A percentile compares a stretch with the other conserved stretches of the same genome.
phyloP scores from a whole-genome alignment of 2,113 vertebrate genomes.

The Phainopepla nitens region DNA sequence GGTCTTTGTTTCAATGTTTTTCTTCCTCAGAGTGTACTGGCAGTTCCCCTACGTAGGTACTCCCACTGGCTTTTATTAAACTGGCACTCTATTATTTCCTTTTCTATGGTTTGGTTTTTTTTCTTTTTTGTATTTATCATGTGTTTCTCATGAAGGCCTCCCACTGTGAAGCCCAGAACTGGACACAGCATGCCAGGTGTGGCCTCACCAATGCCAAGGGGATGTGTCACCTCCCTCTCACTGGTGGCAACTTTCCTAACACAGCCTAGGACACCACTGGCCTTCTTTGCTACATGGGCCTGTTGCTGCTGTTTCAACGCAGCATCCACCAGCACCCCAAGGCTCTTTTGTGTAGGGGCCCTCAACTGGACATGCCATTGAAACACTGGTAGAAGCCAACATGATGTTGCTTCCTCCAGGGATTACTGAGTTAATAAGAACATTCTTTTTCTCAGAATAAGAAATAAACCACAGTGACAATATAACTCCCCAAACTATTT shows the following conservation, averaged over 20 bases:
- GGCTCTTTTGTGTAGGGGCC: no score
- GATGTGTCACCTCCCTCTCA: not conserved
- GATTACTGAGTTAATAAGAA: not conserved
- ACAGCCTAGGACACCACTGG: not conserved
- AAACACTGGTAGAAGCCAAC: not conserved
- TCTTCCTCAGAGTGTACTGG: not conserved
- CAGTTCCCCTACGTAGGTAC: not conserved
- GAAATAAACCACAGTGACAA: not conserved
- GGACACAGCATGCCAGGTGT: not conserved
- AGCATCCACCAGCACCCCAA: not conserved
- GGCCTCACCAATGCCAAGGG: not conserved
- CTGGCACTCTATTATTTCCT: not conserved
- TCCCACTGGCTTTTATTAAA: not conserved
- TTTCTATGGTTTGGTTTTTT: not conserved
- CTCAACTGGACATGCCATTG: accelerated
- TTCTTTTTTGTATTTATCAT: not conserved
- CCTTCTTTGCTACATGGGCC: not conserved
- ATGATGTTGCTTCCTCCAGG: not conserved
- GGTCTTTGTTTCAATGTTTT: not conserved
- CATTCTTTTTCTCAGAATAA: not conserved
- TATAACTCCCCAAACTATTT: not conserved
- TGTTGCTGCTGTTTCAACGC: accelerated
- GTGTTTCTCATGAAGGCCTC: not conserved
- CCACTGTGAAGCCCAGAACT: not conserved
- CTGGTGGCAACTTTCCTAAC: accelerated